Percentiles rank a stretch among this genome's conserved stretches.
These are phyloP conservation scores for Clusia tigrina DNA, from an alignment of 2,888 invertebrate genomes.

Conservation along the genomic window DNA sequence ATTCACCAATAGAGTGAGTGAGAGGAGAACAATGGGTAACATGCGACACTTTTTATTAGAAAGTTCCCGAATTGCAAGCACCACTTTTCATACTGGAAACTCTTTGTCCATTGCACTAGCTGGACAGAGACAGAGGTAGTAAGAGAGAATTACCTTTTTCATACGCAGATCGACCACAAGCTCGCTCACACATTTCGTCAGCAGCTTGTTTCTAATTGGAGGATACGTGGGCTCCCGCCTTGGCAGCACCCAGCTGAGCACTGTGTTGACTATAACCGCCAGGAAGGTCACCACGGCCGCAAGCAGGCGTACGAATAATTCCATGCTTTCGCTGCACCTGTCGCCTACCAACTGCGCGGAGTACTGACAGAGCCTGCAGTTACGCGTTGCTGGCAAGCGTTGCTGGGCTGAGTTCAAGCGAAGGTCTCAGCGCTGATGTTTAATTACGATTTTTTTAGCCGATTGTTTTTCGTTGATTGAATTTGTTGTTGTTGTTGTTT, in stretches of 20 bases:
- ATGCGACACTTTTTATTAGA: neutral
- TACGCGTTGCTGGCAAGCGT: too few relatives aligned
- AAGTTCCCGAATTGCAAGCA: too few relatives aligned
- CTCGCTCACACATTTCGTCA: constrained; percentile 48
- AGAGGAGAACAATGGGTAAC: neutral
- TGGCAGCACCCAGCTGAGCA: constrained; percentile 38
- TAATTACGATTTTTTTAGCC: too few relatives aligned
- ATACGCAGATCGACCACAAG: constrained; percentile 45
- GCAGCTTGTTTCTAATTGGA: constrained; percentile 43
- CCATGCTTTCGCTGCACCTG: constrained; percentile 43
- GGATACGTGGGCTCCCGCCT: constrained; percentile 43
- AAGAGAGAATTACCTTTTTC: constrained; percentile 44
- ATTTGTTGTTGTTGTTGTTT: too few relatives aligned
- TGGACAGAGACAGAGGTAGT: neutral
- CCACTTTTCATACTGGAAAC: too few relatives aligned
- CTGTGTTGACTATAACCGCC: constrained; percentile 40
- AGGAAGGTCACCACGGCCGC: constrained; percentile 40
- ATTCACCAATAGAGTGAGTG: too few relatives aligned
- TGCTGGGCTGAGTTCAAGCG: too few relatives aligned
- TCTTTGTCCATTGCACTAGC: too few relatives aligned
- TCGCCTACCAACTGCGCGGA: too few relatives aligned
- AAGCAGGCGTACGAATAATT: constrained; percentile 44
- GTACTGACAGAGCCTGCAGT: too few relatives aligned
- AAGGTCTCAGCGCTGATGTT: too few relatives aligned
- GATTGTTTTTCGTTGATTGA: too few relatives aligned